A percentile compares a stretch with the other conserved stretches of the same genome.
These are phyloP conservation scores for Myotis pilosus DNA, from an alignment of 2,797 vertebrate genomes.

Conservation along the genomic window DNA sequence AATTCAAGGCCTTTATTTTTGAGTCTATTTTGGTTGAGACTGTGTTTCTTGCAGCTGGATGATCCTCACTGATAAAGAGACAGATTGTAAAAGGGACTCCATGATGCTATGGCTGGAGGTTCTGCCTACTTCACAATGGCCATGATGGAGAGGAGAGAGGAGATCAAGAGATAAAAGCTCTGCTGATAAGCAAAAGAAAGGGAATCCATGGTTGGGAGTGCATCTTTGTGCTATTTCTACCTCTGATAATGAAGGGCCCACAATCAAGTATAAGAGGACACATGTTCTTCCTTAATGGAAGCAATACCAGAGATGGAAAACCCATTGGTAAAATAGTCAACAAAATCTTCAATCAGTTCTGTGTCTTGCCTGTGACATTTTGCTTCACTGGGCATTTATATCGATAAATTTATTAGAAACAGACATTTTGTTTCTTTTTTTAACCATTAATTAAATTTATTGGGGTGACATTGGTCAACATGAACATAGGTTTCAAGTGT, in stretches of 20 bases:
- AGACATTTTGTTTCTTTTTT: conserved; percentile 54
- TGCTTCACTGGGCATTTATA: conserved; percentile 59
- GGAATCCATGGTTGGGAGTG: not conserved
- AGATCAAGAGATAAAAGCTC: not conserved
- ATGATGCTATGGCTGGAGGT: not conserved
- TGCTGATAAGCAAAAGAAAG: not conserved
- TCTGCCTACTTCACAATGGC: not conserved
- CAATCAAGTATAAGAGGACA: not conserved
- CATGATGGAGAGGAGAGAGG: not conserved
- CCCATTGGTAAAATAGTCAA: not conserved
- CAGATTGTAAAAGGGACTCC: not conserved
- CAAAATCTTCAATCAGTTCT: conserved; percentile 40
- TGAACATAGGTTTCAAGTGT: too few relatives aligned
- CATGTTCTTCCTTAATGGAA: conserved; percentile 42
- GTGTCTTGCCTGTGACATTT: conserved; percentile 34
- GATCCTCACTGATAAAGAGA: not conserved
- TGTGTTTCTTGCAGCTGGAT: not conserved
- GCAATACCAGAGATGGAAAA: not conserved
- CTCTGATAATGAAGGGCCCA: not conserved
- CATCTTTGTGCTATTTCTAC: not conserved
- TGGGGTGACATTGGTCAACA: too few relatives aligned
- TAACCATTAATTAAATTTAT: too few relatives aligned
- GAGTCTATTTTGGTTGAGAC: not conserved
- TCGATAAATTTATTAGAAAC: conserved; percentile 43
- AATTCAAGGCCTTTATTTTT: not conserved